A percentile compares a stretch with the other conserved stretches of the same genome.
Evolutionary conservation across 1,140 invertebrate genomes (phyloP).

Genomic region (Calliopsis andreniformis): DNA sequence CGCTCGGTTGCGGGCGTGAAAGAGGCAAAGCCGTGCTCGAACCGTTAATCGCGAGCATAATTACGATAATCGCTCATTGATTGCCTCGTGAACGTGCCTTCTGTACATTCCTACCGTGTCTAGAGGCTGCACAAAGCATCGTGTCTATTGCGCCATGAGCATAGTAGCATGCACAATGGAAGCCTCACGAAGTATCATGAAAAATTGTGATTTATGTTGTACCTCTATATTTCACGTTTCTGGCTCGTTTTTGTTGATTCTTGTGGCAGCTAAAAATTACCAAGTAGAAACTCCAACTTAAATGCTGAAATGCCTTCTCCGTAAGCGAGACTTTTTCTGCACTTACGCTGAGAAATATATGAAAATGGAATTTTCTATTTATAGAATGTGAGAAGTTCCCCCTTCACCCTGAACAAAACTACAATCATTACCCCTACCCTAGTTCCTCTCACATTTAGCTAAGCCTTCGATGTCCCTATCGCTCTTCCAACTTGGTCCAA

Average conservation of each 20-base stretch:
- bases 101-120: constrained; percentile 58
- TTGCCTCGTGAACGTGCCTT: constrained; percentile 68
- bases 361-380: no score
- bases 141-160: constrained; percentile 54
- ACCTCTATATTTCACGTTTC: not conserved
- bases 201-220: not conserved
- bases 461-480: not conserved
- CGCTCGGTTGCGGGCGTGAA: constrained; percentile 48
- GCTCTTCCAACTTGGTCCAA: not conserved
- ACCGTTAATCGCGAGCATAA: constrained; percentile 70
- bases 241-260: not conserved
- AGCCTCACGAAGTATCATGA: constrained; percentile 11
- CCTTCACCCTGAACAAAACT: no score
- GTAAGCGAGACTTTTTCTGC: no score
- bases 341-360: no score
- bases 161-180: constrained; percentile 2
- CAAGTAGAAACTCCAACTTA: no score
- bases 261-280: not conserved
- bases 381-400: no score
- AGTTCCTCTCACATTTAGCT: no score
- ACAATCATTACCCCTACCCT: no score
- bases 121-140: constrained; percentile 37
- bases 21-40: constrained; percentile 47
- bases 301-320: no score
- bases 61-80: constrained; percentile 74